Base-by-base conservation (phyloP, 2,113 vertebrate genomes). In the Eurystomus gularis region DNA sequence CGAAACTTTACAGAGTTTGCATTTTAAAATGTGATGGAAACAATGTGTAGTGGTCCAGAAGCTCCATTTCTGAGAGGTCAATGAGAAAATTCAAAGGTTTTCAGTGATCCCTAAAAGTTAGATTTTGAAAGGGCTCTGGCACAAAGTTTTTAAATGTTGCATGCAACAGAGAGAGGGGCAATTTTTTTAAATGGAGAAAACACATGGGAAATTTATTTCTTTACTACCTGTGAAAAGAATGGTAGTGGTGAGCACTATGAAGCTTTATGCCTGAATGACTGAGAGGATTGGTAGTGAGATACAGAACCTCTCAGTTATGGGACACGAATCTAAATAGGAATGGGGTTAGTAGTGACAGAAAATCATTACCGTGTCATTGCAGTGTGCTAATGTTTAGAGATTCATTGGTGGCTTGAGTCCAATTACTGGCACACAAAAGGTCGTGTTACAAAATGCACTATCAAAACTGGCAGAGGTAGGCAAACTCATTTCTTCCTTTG, bases 281-380 rank as follows among this genome's bases (percentile, higher is more conserved):
- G 61, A 79, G 75, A 91, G 35, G 40, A 60, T 40, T 92, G 70
- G 81, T 85, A 91, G 90, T 88, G 90, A 97, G 78, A 96, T 84
- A 87, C 58, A 88, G 94, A 94, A 77, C 82, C 80, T 96, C 88
- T 92, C 87, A 95, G 84, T 95, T 97, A 86, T 51, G 73, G 84
- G 90, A 94, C 89, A 92, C 91, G 65, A 86, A 94, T 96, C 97
- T 86, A 94, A 54, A 93, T 90, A 90, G 84, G 69, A 95, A 82
- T 51, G 51, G 86, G 85, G 94, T 96, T 86, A 95, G 73, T 90
- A 96, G 92, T 94, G 96, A 96, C 95, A 97, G 96, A 96, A 97
- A 97, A 94, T 93, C 97, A 93, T 97, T 97, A 95, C 78, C 31
- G 11, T 90, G 82, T 84, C 69, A 83, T 76, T 88, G 85, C 82